A percentile compares a stretch with the other conserved stretches of the same genome.
Conservation (phyloP, 2,888 invertebrate genomes). For the Lasioglossum zephyrum region DNA sequence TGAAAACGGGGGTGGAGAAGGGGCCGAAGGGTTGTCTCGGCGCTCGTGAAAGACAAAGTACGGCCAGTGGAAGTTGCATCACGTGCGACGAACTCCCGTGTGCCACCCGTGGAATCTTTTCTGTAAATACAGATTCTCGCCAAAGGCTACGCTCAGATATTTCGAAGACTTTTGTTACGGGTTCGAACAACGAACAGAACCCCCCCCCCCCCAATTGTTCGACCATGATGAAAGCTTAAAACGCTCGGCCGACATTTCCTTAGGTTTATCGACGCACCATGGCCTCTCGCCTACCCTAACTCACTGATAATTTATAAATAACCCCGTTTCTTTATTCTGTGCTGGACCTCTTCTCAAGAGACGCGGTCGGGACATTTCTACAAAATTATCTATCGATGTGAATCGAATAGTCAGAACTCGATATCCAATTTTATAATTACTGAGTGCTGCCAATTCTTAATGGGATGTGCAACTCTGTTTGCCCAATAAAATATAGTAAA, state of each 20-base stretch:
- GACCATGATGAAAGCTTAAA: constrained; percentile 32
- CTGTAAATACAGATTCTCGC: constrained; percentile 60
- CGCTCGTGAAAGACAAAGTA: constrained; percentile 55
- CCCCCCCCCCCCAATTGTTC: constrained; percentile 14
- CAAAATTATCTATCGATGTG: background rate
- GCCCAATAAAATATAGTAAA: too few species aligned
- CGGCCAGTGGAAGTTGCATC: constrained; percentile 52
- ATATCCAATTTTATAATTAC: background rate
- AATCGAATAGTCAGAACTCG: background rate
- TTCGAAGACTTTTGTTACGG: constrained; percentile 54
- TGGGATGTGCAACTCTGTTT: too few species aligned
- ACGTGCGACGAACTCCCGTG: constrained; percentile 44
- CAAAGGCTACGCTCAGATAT: constrained; percentile 46
- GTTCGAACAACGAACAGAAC: background rate
- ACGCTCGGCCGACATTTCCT: constrained; percentile 2
- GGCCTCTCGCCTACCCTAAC: background rate
- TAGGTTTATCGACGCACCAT: background rate
- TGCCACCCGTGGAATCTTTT: constrained; percentile 49
- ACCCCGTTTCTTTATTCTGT: background rate
- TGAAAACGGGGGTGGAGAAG: background rate
- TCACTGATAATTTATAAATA: constrained; percentile 3
- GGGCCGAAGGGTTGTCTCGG: constrained; percentile 31
- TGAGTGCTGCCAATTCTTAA: too few species aligned
- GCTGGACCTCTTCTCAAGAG: background rate
- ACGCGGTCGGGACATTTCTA: background rate